Conservation (phyloP, 2,113 vertebrate species). For the Heterocephalus glaber region DNA sequence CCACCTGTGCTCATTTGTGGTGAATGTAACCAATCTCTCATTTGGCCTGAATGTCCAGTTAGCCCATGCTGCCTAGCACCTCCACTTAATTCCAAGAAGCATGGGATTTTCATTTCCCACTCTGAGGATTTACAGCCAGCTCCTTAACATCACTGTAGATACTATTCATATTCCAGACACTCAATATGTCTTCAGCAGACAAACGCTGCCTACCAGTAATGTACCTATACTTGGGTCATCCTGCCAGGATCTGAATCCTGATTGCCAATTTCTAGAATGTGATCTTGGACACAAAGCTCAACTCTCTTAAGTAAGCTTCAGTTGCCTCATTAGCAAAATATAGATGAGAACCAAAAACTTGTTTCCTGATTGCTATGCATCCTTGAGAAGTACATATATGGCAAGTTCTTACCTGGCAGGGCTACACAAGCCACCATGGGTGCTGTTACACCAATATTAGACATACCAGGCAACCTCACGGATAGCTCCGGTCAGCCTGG, state of each 20-base stretch:
- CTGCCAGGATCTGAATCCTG: not conserved
- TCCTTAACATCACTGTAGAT: not conserved
- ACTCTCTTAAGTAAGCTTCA: not conserved
- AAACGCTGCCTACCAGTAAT: fast-evolving
- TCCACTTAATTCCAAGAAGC: not conserved
- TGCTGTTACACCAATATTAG: not conserved
- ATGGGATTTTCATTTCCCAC: not conserved
- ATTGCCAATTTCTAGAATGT: not conserved
- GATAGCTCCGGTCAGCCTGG: not conserved
- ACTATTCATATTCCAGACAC: not conserved
- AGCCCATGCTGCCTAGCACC: not conserved
- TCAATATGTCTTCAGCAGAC: not conserved
- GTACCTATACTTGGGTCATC: not conserved
- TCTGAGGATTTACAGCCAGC: not conserved
- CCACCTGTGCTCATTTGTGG: slow-evolving; percentile 35
- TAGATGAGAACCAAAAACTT: not conserved
- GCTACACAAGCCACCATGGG: not conserved
- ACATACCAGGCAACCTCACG: not conserved
- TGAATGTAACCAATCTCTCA: slow-evolving; percentile 12
- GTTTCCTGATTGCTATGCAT: not conserved
- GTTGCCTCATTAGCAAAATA: not conserved
- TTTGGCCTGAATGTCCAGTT: slow-evolving; percentile 5
- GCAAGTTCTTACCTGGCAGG: not conserved
- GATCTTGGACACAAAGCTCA: not conserved
- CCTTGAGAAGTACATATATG: not conserved